Evolutionary conservation across 2,797 vertebrate genomes (phyloP), one percentile per base, ranked within the genome.

Genomic region (Pseudochromis fuscus): DNA sequence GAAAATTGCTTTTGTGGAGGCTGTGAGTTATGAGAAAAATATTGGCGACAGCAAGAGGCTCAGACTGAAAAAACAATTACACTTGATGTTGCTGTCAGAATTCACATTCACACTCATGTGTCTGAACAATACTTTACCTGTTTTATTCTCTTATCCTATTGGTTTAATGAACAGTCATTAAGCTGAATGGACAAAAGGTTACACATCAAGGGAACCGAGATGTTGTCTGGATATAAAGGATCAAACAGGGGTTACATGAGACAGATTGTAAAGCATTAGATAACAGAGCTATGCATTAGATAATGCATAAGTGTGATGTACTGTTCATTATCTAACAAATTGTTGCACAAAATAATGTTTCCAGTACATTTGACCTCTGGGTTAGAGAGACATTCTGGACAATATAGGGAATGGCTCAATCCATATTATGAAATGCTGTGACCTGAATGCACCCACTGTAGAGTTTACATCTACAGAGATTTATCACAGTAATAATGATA

Each of bases 381-480:
- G 50, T 63, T 45, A 67, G 37, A 77, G 67, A 81, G 67, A 46
- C 51, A 30, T 11, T 3, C 19, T 55, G 52, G 62, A 57, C 35
- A 63, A 53, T 55, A 63, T 55, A 59, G 18, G 15, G 24, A 48
- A 8, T 31, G 53, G 51, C 33, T 57, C 57, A n/a, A 46, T 80
- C 62, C 72, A 42, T 61, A 72, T 82, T 66, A 82, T 72, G 27
- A 77, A 83, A 79, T 37, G 28, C 35, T 30, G 24, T 42, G 52
- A 62, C 65, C 79, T 59, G 40, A 78, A 65, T 33, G n/a, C 23
- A 25, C 11, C 16, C n/a, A 4, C 33, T 64, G 21, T 16, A 57
- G 50, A 74, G 63, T 53, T 57, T 19, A 40, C 27, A 74, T 77
- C 25, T 37, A 38, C 68, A n/a, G n/a, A 69, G 73, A 82, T 77